Conservation (phyloP, 2,797 vertebrate species). For the Gila robusta region DNA sequence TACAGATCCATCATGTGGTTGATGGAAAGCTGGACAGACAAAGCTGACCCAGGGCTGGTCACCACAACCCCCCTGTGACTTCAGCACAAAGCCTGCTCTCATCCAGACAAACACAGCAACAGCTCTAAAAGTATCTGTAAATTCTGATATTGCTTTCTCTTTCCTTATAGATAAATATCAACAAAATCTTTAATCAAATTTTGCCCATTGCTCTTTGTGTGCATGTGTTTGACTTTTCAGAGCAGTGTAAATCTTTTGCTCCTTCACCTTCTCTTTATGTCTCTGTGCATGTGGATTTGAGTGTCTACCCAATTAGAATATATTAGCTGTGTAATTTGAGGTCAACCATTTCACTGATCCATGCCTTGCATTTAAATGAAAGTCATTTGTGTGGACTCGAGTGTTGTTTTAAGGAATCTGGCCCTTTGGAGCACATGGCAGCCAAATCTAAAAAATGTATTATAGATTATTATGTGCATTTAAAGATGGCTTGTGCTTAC, state of each 20-base stretch:
- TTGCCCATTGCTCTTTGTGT: neutral
- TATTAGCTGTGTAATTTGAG: conserved; percentile 49
- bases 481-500: neutral
- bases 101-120: conserved; percentile 62
- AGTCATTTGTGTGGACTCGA: conserved; percentile 19
- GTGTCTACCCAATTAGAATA: conserved; percentile 46
- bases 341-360: conserved; percentile 53
- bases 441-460: neutral
- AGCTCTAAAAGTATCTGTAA: neutral
- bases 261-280: conserved; percentile 17
- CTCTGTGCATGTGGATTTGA: conserved; percentile 25
- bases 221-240: neutral
- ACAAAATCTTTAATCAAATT: neutral
- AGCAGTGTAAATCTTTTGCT: neutral
- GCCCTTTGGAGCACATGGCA: neutral
- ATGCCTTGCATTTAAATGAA: conserved; percentile 39
- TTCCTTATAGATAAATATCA: neutral
- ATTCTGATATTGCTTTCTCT: neutral
- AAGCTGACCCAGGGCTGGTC: conserved; percentile 76
- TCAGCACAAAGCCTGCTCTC: conserved; percentile 74
- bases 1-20: conserved; percentile 73
- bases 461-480: neutral
- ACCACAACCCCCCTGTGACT: conserved; percentile 75
- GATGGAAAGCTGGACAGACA: conserved; percentile 64
- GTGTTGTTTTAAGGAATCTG: conserved; percentile 33